Percentiles rank a stretch among this genome's conserved stretches.
Conservation (phyloP, 2,113 vertebrate species). For the Scomber scombrus region DNA sequence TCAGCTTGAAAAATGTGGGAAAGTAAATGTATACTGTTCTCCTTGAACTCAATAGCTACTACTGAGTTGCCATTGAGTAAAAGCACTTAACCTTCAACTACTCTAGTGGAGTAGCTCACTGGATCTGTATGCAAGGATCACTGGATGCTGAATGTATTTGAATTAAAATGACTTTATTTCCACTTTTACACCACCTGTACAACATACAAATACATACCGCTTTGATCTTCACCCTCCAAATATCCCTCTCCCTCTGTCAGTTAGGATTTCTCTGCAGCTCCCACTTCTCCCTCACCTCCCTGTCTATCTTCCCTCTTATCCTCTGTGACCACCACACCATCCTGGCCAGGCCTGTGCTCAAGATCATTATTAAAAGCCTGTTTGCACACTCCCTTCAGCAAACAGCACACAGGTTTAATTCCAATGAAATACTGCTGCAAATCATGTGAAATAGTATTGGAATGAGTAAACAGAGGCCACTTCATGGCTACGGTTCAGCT, state of each 20-base stretch:
- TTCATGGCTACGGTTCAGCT: too few relatives aligned
- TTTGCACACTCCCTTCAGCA: too few relatives aligned
- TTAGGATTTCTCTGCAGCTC: background rate
- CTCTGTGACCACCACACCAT: slow-evolving; percentile 42
- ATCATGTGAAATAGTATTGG: too few relatives aligned
- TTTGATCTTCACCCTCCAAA: slow-evolving; percentile 20
- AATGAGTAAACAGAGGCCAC: too few relatives aligned
- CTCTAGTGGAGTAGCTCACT: slow-evolving; percentile 14
- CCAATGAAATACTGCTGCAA: too few relatives aligned
- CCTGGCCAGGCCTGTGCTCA: slow-evolving; percentile 12
- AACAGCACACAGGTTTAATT: too few relatives aligned
- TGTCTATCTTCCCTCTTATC: slow-evolving; percentile 22
- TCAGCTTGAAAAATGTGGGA: slow-evolving; percentile 10
- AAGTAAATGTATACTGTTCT: slow-evolving; percentile 1
- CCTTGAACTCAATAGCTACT: slow-evolving; percentile 6
- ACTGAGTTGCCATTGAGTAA: slow-evolving; percentile 39
- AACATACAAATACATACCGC: slow-evolving; percentile 11
- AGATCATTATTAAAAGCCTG: too few relatives aligned
- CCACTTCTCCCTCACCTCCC: slow-evolving; percentile 4
- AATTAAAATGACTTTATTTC: slow-evolving; percentile 13
- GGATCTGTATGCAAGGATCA: slow-evolving; percentile 16
- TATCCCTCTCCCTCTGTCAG: slow-evolving; percentile 18
- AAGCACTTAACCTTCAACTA: slow-evolving; percentile 41
- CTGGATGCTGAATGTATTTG: slow-evolving; percentile 5
- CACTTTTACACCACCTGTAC: slow-evolving; percentile 11